Conservation (phyloP, 92 coral and sea anemone species). For the Palythoa heliodiscus region DNA sequence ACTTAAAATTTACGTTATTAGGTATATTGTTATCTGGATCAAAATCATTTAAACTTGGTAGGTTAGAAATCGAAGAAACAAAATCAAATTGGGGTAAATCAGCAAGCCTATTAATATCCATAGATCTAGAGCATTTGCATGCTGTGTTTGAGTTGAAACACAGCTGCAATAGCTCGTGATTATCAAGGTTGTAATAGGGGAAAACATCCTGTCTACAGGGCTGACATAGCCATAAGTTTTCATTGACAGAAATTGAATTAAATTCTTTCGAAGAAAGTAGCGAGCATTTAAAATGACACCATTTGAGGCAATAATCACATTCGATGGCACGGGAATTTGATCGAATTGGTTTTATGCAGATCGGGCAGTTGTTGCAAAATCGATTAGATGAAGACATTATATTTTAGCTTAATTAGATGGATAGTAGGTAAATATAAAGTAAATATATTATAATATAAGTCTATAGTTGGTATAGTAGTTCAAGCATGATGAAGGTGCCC, state of each 20-base stretch:
- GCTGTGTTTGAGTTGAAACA: slow-evolving; percentile 2
- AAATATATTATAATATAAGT: slow-evolving; percentile 3
- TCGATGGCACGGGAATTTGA: slow-evolving; percentile 17
- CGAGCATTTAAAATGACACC: slow-evolving; percentile 20
- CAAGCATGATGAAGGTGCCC: slow-evolving; percentile 28
- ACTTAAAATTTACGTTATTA: slow-evolving; percentile 7
- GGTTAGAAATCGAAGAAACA: slow-evolving; percentile 15
- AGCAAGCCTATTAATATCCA: slow-evolving; percentile 13
- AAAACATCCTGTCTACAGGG: slow-evolving; percentile 30
- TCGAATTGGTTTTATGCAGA: slow-evolving; percentile 25
- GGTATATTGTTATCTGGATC: slow-evolving; percentile 21
- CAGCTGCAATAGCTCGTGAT: slow-evolving; percentile 20
- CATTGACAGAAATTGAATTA: slow-evolving; percentile 1
- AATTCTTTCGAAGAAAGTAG: slow-evolving; percentile 20
- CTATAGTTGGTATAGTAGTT: slow-evolving; percentile 6
- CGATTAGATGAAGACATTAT: slow-evolving; percentile 1
- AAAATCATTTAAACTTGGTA: slow-evolving; percentile 17
- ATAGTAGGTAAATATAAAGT: background rate
- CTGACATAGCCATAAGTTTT: slow-evolving; percentile 21
- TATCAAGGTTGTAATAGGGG: slow-evolving; percentile 10
- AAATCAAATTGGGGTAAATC: slow-evolving; percentile 22
- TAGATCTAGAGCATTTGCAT: slow-evolving; percentile 24
- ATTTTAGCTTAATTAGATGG: slow-evolving; percentile 6
- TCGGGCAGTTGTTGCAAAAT: background rate
- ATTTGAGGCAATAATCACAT: slow-evolving; percentile 18